Evolutionary conservation across 2,797 vertebrate genomes (phyloP).

Genomic region (Taenioides sp.): DNA sequence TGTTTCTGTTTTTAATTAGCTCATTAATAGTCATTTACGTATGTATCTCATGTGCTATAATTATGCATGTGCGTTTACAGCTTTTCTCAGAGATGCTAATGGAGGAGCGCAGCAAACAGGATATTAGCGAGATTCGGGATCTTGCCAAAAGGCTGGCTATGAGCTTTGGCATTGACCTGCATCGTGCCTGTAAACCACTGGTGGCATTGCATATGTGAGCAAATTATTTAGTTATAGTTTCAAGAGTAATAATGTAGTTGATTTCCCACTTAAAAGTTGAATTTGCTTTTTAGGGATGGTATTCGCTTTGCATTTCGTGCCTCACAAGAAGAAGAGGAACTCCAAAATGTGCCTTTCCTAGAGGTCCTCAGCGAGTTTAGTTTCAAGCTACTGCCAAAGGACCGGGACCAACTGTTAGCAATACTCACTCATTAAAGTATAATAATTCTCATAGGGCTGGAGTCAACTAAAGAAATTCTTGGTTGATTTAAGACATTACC

Average conservation of each 20-base stretch:
- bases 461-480: no score
- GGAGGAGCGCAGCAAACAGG: constrained; percentile 51
- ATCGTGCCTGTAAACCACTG: constrained; percentile 78
- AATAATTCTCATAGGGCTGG: background rate
- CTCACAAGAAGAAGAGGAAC: constrained; percentile 40
- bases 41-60: constrained; percentile 4
- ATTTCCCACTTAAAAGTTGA: background rate
- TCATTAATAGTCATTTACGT: background rate
- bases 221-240: constrained; percentile 1
- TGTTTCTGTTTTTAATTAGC: background rate
- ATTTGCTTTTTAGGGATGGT: constrained; percentile 76
- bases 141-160: constrained; percentile 84
- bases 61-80: constrained; percentile 54
- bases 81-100: constrained; percentile 76
- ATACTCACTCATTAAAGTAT: constrained; percentile 1
- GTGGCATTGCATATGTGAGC: constrained; percentile 84
- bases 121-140: constrained; percentile 81
- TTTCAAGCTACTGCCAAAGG: constrained; percentile 81
- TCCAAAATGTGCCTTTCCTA: constrained; percentile 82
- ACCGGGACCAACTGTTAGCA: constrained; percentile 83
- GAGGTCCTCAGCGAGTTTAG: constrained; percentile 90
- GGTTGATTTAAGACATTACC: no score
- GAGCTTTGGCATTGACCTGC: constrained; percentile 84
- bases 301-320: constrained; percentile 82
- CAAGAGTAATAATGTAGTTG: background rate